These are phyloP conservation scores for Ectemnius cavifrons DNA, from an alignment of 2,888 invertebrate species.

Conservation along the genomic window DNA sequence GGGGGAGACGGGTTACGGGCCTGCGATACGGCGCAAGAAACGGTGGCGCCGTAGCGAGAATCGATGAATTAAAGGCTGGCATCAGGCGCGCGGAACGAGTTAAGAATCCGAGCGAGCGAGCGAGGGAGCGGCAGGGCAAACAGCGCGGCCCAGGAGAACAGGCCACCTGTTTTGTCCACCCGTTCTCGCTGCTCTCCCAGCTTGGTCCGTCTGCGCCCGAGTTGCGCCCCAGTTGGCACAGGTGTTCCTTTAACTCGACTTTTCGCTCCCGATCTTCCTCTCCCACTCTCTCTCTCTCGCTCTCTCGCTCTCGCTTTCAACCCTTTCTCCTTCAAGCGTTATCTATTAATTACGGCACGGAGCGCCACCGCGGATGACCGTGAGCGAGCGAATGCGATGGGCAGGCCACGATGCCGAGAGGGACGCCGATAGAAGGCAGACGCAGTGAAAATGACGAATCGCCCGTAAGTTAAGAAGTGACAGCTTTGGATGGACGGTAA, in stretches of 20 bases:
- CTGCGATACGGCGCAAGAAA: neutral
- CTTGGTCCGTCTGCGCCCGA: slow-evolving; percentile 66
- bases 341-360: slow-evolving; percentile 46
- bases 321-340: slow-evolving; percentile 21
- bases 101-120: slow-evolving; percentile 43
- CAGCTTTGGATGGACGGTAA: slow-evolving; percentile 35
- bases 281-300: slow-evolving; percentile 20
- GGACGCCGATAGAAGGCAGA: slow-evolving; percentile 14
- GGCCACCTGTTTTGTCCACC: slow-evolving; percentile 76
- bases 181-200: slow-evolving; percentile 60
- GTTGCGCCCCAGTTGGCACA: slow-evolving; percentile 77
- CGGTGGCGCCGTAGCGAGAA: slow-evolving; percentile 49
- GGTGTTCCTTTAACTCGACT: slow-evolving; percentile 73
- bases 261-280: slow-evolving; percentile 33
- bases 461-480: slow-evolving; percentile 34
- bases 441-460: slow-evolving; percentile 54
- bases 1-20: no score
- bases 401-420: neutral
- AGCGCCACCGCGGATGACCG: slow-evolving; percentile 48
- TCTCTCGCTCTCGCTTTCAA: slow-evolving; percentile 14
- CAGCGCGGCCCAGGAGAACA: slow-evolving; percentile 57
- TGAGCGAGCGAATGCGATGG: slow-evolving; percentile 33
- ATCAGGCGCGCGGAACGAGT: slow-evolving; percentile 13
- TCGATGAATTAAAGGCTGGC: slow-evolving; percentile 48
- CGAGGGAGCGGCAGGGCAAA: slow-evolving; percentile 50